Evolutionary conservation across 2,888 invertebrate genomes (phyloP).

Genomic region (Machimus atricapillus): DNA sequence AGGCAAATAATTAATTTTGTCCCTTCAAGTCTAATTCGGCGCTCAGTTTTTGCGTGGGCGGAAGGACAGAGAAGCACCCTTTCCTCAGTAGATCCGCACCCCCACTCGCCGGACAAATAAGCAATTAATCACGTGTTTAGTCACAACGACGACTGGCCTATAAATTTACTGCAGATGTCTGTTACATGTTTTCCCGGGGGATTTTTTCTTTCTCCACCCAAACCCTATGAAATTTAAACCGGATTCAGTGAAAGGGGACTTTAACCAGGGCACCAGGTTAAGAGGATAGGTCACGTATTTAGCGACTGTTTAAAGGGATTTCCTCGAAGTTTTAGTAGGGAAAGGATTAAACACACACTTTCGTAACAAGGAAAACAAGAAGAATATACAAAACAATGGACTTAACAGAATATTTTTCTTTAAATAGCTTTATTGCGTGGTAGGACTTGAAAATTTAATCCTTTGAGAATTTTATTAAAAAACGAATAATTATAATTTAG

Average conservation of each 20-base stretch:
- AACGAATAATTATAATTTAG: too few relatives aligned
- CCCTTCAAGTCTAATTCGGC: background rate
- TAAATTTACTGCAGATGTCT: background rate
- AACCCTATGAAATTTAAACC: background rate
- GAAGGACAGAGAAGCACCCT: background rate
- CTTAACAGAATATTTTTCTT: too few relatives aligned
- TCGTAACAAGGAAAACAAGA: background rate
- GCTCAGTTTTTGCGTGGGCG: background rate
- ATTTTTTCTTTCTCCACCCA: background rate
- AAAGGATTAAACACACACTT: background rate
- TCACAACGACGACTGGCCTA: background rate
- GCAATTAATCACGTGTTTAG: slow-evolving; percentile 20
- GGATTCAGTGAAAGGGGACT: background rate
- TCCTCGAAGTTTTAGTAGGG: background rate
- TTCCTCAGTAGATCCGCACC: background rate
- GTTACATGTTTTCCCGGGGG: background rate
- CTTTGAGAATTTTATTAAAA: too few relatives aligned
- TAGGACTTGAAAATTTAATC: too few relatives aligned
- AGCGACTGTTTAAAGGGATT: background rate
- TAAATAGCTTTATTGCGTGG: too few relatives aligned
- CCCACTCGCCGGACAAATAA: background rate
- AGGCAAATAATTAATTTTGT: slow-evolving; percentile 15
- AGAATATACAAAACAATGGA: too few relatives aligned
- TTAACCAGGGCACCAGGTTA: background rate
- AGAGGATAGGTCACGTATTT: background rate